Conservation (phyloP, 2,888 invertebrate genomes). For the Lasioglossum malachurum region DNA sequence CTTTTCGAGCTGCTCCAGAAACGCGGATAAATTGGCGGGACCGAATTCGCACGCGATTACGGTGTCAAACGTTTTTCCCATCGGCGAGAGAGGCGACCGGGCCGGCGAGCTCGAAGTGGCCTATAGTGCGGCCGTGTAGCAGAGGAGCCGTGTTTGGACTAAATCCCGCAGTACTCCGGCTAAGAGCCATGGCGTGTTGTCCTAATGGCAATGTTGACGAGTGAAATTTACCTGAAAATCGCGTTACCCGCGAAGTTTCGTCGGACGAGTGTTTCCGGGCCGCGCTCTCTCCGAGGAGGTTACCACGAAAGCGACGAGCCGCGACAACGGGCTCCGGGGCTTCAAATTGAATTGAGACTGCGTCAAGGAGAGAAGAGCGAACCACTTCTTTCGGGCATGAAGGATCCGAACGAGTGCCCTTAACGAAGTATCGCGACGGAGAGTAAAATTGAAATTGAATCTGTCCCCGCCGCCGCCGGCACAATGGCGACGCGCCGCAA, state of each 20-base stretch:
- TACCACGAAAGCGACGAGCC: constrained; percentile 42
- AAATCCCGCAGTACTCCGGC: constrained; percentile 62
- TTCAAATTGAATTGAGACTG: constrained; percentile 65
- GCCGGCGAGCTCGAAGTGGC: constrained; percentile 40
- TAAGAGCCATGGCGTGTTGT: constrained; percentile 79
- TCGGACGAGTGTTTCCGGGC: constrained; percentile 59
- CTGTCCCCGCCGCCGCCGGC: constrained; percentile 21
- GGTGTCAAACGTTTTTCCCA: constrained; percentile 30
- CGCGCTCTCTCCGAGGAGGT: constrained; percentile 3
- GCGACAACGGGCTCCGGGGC: constrained; percentile 42
- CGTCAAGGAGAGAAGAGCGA: constrained; percentile 25
- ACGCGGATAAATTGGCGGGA: not conserved
- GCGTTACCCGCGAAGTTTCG: constrained; percentile 72
- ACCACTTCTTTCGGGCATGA: constrained; percentile 29
- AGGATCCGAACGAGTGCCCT: constrained; percentile 43
- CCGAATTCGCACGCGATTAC: not conserved
- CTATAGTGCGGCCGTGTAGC: constrained; percentile 47
- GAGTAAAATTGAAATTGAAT: constrained; percentile 60
- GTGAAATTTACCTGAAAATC: constrained; percentile 77
- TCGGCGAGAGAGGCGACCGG: not conserved
- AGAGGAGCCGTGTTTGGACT: constrained; percentile 56
- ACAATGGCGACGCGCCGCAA: constrained; percentile 20
- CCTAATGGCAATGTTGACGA: constrained; percentile 78
- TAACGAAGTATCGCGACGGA: constrained; percentile 46
- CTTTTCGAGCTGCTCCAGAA: not conserved